Percentiles rank a stretch among this genome's conserved stretches.
phyloP scores from a whole-genome alignment of 2,113 vertebrate genomes.

The Ammodytes dubius region DNA sequence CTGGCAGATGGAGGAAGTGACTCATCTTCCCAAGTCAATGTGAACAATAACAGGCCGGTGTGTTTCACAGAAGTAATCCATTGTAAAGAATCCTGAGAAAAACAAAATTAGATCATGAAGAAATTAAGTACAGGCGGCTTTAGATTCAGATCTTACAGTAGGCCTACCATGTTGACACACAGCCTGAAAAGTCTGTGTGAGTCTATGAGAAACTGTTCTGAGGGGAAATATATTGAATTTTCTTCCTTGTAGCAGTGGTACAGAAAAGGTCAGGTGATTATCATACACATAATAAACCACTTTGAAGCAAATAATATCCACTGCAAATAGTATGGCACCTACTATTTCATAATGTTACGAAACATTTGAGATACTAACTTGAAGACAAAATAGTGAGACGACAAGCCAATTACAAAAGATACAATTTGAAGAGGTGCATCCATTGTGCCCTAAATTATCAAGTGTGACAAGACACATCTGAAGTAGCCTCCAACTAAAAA shows the following conservation, averaged over 20 bases:
- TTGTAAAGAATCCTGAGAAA: neutral
- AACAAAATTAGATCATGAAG: neutral
- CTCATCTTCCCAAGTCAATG: constrained; percentile 46
- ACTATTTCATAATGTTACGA: neutral
- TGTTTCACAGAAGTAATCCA: neutral
- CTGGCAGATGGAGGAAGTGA: constrained; percentile 64
- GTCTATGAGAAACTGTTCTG: neutral
- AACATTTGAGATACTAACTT: neutral
- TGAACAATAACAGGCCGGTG: constrained; percentile 34
- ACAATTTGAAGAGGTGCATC: too few relatives aligned
- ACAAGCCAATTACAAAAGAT: neutral
- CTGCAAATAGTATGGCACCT: constrained; percentile 1
- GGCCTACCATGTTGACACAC: neutral
- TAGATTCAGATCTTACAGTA: neutral
- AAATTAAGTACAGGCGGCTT: neutral
- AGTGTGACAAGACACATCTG: too few relatives aligned
- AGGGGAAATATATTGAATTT: constrained; percentile 3
- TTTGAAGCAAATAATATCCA: constrained; percentile 12
- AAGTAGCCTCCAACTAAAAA: too few relatives aligned
- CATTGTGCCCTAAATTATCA: too few relatives aligned
- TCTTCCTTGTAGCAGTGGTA: neutral
- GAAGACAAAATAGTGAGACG: too few relatives aligned
- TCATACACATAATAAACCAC: constrained; percentile 5
- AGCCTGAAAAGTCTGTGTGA: neutral
- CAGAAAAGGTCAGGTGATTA: constrained; percentile 37